These are phyloP conservation scores for Nyctibius grandis DNA, from an alignment of 2,797 vertebrate genomes.

Conservation along the genomic window DNA sequence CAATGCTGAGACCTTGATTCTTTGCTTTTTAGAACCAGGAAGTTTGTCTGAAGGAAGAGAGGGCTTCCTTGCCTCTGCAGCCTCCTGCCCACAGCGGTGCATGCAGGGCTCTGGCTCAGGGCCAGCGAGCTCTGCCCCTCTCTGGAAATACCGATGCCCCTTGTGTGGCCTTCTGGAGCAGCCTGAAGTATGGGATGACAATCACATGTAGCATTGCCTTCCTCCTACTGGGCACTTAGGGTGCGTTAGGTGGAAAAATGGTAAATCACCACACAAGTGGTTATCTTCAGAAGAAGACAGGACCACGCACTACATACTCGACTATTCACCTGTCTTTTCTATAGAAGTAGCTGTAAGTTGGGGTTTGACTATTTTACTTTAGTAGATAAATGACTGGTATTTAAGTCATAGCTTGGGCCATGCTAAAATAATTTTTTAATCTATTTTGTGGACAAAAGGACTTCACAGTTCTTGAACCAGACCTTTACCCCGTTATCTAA, in stretches of 20 bases:
- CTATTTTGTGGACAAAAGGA: neutral
- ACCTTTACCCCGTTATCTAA: neutral
- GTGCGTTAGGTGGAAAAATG: neutral
- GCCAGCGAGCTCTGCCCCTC: neutral
- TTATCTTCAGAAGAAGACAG: neutral
- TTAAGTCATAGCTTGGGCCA: neutral
- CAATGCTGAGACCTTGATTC: neutral
- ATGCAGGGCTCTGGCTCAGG: fast-evolving
- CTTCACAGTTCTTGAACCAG: neutral
- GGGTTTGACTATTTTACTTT: neutral
- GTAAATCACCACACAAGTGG: neutral
- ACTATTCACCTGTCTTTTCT: neutral
- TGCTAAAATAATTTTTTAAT: neutral
- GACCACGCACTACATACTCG: fast-evolving
- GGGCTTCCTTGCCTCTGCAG: neutral
- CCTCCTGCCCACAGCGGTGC: neutral
- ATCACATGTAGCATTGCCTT: neutral
- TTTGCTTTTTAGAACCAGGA: conserved; percentile 12
- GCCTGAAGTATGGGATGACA: no score
- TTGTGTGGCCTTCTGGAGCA: neutral
- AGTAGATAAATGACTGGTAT: neutral
- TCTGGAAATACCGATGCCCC: neutral
- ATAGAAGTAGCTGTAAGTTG: neutral
- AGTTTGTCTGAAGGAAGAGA: conserved; percentile 18
- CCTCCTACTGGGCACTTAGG: neutral